phyloP scores from a whole-genome alignment of 53 echinoderm and acorn worm genomes.

The Antedon mediterranea region DNA sequence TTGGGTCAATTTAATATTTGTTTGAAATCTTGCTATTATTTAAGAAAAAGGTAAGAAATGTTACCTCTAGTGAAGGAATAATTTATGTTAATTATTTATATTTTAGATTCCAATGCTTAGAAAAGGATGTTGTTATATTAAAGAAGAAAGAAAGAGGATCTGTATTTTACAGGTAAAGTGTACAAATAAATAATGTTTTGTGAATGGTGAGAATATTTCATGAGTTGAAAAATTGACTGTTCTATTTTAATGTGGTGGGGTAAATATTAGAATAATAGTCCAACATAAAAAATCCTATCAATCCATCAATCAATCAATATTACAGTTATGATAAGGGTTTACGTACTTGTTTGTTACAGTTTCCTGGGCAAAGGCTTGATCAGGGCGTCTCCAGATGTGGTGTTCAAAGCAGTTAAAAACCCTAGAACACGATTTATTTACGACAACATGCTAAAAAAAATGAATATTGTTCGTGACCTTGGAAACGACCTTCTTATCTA shows the following conservation, averaged over 20 bases:
- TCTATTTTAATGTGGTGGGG: too few species aligned
- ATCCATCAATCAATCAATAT: too few species aligned
- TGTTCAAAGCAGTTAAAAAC: constrained; percentile 69
- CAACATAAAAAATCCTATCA: too few species aligned
- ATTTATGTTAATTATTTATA: too few species aligned
- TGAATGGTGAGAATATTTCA: too few species aligned
- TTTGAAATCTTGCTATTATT: too few species aligned
- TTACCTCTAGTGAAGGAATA: neutral
- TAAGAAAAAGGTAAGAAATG: too few species aligned
- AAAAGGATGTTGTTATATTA: constrained; percentile 74
- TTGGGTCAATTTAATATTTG: too few species aligned
- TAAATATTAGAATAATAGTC: too few species aligned
- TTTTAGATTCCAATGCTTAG: constrained; percentile 53
- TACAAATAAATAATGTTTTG: neutral
- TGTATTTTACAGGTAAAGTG: constrained; percentile 55
- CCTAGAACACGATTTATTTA: constrained; percentile 71
- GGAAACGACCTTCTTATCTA: constrained; percentile 37
- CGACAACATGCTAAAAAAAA: constrained; percentile 90
- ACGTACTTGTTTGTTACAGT: constrained; percentile 6
- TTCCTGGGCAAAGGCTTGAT: constrained; percentile 80
- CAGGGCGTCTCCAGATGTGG: constrained; percentile 44
- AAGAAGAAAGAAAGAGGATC: constrained; percentile 49
- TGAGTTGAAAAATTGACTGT: too few species aligned
- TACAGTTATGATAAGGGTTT: neutral
- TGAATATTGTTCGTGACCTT: constrained; percentile 52